A percentile compares a stretch with the other conserved stretches of the same genome.
phyloP scores from a whole-genome alignment of 2,888 invertebrate genomes.

The Apeira syringaria region DNA sequence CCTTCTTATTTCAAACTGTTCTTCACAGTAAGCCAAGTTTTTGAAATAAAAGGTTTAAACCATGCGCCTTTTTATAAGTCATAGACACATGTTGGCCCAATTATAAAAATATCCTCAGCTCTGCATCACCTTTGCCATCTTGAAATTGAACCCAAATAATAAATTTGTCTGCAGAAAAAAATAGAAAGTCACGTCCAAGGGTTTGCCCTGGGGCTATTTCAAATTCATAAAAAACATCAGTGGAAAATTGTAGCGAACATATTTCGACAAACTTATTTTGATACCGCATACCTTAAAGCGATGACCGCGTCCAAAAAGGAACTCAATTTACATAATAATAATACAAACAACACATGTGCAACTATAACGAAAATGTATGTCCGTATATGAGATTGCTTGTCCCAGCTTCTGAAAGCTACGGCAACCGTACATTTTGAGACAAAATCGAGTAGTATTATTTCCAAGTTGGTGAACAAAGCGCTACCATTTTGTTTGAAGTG shows the following conservation, averaged over 20 bases:
- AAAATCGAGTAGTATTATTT: slow-evolving; percentile 73
- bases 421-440: slow-evolving; percentile 55
- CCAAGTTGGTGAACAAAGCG: slow-evolving; percentile 68
- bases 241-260: slow-evolving; percentile 47
- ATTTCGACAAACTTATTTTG: slow-evolving; percentile 45
- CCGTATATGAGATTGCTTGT: slow-evolving; percentile 57
- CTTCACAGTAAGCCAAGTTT: too few species aligned
- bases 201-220: slow-evolving; percentile 39
- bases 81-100: too few species aligned
- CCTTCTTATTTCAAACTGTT: too few species aligned
- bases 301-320: slow-evolving; percentile 38
- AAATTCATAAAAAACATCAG: slow-evolving; percentile 57
- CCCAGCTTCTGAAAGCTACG: slow-evolving; percentile 48
- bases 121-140: too few species aligned
- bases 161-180: too few species aligned
- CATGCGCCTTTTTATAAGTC: too few species aligned
- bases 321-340: slow-evolving; percentile 29
- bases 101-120: too few species aligned
- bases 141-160: too few species aligned
- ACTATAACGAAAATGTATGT: slow-evolving; percentile 56
- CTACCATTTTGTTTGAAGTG: slow-evolving; percentile 52
- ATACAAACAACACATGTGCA: slow-evolving; percentile 50
- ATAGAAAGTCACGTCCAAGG: too few species aligned
- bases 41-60: too few species aligned
- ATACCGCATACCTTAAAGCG: slow-evolving; percentile 42